A percentile compares a stretch with the other conserved stretches of the same genome.
Conservation (phyloP, 2,113 vertebrate genomes). For the Labrus mixtus region DNA sequence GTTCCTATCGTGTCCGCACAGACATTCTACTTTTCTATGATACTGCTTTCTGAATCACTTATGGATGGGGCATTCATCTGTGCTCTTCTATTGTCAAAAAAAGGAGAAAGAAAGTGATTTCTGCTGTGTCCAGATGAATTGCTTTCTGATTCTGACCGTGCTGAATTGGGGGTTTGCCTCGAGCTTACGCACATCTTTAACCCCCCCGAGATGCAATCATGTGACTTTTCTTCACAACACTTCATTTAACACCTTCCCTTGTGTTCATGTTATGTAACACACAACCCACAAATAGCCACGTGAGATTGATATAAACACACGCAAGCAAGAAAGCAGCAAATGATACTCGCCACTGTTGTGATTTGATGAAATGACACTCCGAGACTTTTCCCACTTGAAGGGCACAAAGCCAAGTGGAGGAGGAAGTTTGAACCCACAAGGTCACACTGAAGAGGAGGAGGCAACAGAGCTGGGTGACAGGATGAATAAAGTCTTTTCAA, state of each 20-base stretch:
- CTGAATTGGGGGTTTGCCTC: slow-evolving; percentile 22
- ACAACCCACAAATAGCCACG: slow-evolving; percentile 57
- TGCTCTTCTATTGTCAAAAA: slow-evolving; percentile 1
- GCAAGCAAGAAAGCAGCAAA: background rate
- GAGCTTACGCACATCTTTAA: slow-evolving; percentile 32
- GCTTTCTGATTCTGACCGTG: background rate
- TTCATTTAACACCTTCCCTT: slow-evolving; percentile 72
- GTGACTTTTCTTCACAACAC: slow-evolving; percentile 61
- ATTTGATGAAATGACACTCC: background rate
- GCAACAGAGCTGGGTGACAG: slow-evolving; percentile 8
- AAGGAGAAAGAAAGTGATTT: background rate
- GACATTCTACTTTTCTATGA: slow-evolving; percentile 4
- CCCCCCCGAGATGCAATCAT: slow-evolving; percentile 44
- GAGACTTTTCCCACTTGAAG: slow-evolving; percentile 20
- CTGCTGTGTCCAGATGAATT: slow-evolving; percentile 25
- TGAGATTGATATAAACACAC: slow-evolving; percentile 50
- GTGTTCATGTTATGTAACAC: slow-evolving; percentile 57
- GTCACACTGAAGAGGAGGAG: slow-evolving; percentile 25
- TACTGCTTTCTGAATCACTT: background rate
- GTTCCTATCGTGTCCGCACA: slow-evolving; percentile 7
- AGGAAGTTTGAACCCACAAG: slow-evolving; percentile 49
- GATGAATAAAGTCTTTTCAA: slow-evolving; percentile 49
- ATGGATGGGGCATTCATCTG: slow-evolving; percentile 14
- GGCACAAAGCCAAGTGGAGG: slow-evolving; percentile 23
- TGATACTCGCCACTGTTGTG: slow-evolving; percentile 14